phyloP scores from a whole-genome alignment of 2,888 invertebrate genomes.

The Harpalus rufipes region DNA sequence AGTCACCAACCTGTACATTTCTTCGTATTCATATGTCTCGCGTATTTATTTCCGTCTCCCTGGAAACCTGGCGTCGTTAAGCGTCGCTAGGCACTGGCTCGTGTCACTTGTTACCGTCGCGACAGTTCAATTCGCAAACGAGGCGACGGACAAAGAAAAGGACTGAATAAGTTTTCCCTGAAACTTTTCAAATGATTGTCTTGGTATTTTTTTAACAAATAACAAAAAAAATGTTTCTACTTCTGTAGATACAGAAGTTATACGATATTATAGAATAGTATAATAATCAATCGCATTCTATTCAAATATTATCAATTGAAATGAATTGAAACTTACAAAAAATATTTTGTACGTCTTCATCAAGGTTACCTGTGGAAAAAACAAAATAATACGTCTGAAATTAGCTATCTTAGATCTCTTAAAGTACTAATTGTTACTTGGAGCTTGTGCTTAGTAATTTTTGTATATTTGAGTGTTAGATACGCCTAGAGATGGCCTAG shows the following conservation, averaged over 20 bases:
- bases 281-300: too few species aligned
- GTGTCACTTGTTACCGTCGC: not conserved
- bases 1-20: constrained; percentile 34
- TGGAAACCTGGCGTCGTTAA: constrained; percentile 8
- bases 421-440: constrained; percentile 20
- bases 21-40: not conserved
- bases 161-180: not conserved
- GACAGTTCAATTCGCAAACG: not conserved
- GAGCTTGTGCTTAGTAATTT: constrained; percentile 11
- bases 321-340: not conserved
- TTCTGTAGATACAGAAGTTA: too few species aligned
- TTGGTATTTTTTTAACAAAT: too few species aligned
- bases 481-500: constrained; percentile 41
- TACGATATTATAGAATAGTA: too few species aligned
- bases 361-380: not conserved
- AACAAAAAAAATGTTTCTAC: too few species aligned
- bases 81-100: constrained; percentile 8
- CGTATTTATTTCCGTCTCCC: constrained; percentile 1
- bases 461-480: constrained; percentile 47
- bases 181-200: not conserved
- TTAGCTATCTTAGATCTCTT: not conserved
- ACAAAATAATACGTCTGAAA: not conserved
- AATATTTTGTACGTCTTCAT: not conserved
- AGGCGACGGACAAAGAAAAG: not conserved
- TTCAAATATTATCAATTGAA: too few species aligned